Evolutionary conservation across 2,888 invertebrate species (phyloP).

Genomic region (Acrobasis repandana): DNA sequence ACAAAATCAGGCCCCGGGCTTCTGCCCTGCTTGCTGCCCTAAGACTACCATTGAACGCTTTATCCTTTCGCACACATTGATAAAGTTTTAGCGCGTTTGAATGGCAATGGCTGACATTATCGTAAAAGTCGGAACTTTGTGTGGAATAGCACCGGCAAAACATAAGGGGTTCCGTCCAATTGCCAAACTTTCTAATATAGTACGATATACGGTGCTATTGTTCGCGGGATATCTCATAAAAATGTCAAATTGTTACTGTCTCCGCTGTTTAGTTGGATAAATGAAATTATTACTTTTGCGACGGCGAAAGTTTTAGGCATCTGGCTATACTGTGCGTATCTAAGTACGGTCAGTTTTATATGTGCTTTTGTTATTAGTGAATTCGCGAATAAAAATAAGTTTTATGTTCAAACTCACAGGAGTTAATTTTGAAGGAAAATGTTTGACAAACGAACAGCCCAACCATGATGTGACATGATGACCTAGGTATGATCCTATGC

Average conservation of each 20-base stretch:
- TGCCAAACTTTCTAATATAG: constrained; percentile 79
- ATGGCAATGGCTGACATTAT: constrained; percentile 82
- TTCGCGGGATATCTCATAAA: constrained; percentile 73
- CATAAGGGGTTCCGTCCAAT: constrained; percentile 81
- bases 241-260: constrained; percentile 65
- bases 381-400: no score
- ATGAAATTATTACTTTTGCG: not conserved
- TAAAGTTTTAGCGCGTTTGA: constrained; percentile 81
- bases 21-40: no score
- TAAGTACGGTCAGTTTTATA: no score
- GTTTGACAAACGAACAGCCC: no score
- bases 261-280: constrained; percentile 43
- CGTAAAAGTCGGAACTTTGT: constrained; percentile 81
- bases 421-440: no score
- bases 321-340: no score
- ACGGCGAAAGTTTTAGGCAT: not conserved
- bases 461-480: no score
- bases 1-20: no score
- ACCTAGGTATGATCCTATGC: no score
- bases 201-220: constrained; percentile 70
- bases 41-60: constrained; percentile 49
- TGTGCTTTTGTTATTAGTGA: no score
- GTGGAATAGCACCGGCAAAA: constrained; percentile 75
- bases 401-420: no score
- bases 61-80: constrained; percentile 80